Evolutionary conservation across 2,113 vertebrate species (phyloP).

Genomic region (Corydoras maculifer): DNA sequence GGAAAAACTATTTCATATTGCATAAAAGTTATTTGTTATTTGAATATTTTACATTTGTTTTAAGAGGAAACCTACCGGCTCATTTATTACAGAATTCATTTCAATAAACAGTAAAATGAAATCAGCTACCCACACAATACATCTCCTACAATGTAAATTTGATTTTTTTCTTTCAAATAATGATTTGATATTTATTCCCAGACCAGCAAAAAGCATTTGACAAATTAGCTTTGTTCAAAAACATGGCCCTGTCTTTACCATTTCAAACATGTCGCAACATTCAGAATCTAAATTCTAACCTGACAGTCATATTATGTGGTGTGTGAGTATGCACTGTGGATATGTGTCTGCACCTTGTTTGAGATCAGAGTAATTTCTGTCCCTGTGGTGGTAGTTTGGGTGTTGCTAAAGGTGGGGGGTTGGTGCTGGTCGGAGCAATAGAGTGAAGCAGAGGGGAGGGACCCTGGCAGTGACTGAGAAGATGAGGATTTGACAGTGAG

Average conservation of each 20-base stretch:
- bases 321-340: constrained; percentile 17
- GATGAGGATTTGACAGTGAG: constrained; percentile 92
- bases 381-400: constrained; percentile 35
- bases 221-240: no score
- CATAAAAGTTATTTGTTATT: no score
- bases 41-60: no score
- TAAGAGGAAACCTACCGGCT: no score
- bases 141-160: no score
- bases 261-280: constrained; percentile 6
- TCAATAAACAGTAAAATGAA: no score
- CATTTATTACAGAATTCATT: no score
- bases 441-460: constrained; percentile 58
- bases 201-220: no score
- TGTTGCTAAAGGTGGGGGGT: constrained; percentile 30
- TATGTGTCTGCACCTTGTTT: constrained; percentile 21
- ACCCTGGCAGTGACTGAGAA: constrained; percentile 83
- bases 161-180: no score
- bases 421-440: constrained; percentile 41
- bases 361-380: constrained; percentile 18
- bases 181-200: no score
- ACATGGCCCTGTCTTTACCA: background rate
- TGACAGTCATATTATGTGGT: constrained; percentile 28
- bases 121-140: no score
- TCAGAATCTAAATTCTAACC: constrained; percentile 30
- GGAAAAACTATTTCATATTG: no score